Evolutionary conservation across 2,797 vertebrate species (phyloP).

Genomic region (Tragopan temminckii): DNA sequence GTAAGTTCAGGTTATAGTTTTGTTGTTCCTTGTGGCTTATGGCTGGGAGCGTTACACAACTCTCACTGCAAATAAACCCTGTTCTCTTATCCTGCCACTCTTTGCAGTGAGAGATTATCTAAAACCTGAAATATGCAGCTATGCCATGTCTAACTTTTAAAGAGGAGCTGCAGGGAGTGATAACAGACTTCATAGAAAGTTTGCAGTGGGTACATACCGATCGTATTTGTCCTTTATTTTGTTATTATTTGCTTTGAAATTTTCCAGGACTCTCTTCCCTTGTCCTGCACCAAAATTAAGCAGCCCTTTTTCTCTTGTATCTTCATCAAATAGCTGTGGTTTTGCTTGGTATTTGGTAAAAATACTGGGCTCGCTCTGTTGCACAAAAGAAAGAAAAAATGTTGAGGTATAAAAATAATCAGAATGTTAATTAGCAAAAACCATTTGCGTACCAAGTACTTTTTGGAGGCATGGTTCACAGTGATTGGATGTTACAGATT

Average conservation of each 20-base stretch:
- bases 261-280: slow-evolving; percentile 84
- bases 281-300: slow-evolving; percentile 78
- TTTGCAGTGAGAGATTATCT: background rate
- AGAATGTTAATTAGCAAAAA: slow-evolving; percentile 27
- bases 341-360: slow-evolving; percentile 90
- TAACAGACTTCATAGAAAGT: background rate
- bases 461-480: background rate
- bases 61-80: background rate
- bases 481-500: background rate
- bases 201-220: slow-evolving; percentile 80
- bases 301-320: slow-evolving; percentile 81
- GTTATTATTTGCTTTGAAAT: slow-evolving; percentile 91
- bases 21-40: background rate
- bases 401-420: slow-evolving; percentile 28
- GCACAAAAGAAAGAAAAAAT: slow-evolving; percentile 35
- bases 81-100: background rate
- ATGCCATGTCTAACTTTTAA: background rate
- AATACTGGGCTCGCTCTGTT: slow-evolving; percentile 89
- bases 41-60: slow-evolving; percentile 1
- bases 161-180: slow-evolving; percentile 2
- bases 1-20: slow-evolving; percentile 20
- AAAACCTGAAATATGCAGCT: slow-evolving; percentile 15
- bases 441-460: background rate
- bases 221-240: slow-evolving; percentile 89
- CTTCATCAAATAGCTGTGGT: slow-evolving; percentile 88